Evolutionary conservation across 2,888 invertebrate genomes (phyloP), one percentile per base, ranked within the genome.

Genomic region (Papilio protenor): DNA sequence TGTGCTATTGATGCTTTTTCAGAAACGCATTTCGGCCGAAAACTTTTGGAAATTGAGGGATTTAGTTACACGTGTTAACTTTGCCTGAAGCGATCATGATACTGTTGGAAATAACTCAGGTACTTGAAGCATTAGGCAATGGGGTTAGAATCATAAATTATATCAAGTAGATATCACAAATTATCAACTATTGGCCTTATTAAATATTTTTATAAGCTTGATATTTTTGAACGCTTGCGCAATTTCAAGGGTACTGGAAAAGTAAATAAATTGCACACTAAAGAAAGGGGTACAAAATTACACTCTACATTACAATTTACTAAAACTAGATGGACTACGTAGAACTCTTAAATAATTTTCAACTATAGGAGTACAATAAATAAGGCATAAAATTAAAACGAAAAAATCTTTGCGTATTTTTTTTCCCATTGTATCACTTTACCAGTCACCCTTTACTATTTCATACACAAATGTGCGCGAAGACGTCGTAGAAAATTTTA

Each of bases 41-140:
- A 89, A 84, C 85, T 89, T 92, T 92, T 88, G 92, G 91, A 90
- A 88, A 90, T 92, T 92, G 86, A 89, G 89, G 87, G 86, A 87
- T 86, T 90, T 87, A 87, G 87, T 91, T 88, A 85, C 90, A 86
- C 89, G 87, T 89, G 88, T 83, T 83, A 81, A 82, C 78, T 84
- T 83, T 83, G 79, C 82, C 81, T 79, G 84, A 87, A 90, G 87
- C 88, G 87, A 92, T 89, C 88, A 94, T 94, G 94, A 93, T 94
- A 88, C 92, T 90, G 88, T 92, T 94, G 93, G 93, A 93, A 88
- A 87, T 89, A 88, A 86, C 87, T 85, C 91, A 94, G 94, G 94
- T 94, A 94, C 89, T 90, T 87, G 85, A 87, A 87, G 74, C 82
- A 82, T 84, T 89, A 89, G 86, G 89, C 84, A 86, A 85, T 82